Conservation (phyloP, 2,797 vertebrate species). For the Triplophysa yarkandensis region DNA sequence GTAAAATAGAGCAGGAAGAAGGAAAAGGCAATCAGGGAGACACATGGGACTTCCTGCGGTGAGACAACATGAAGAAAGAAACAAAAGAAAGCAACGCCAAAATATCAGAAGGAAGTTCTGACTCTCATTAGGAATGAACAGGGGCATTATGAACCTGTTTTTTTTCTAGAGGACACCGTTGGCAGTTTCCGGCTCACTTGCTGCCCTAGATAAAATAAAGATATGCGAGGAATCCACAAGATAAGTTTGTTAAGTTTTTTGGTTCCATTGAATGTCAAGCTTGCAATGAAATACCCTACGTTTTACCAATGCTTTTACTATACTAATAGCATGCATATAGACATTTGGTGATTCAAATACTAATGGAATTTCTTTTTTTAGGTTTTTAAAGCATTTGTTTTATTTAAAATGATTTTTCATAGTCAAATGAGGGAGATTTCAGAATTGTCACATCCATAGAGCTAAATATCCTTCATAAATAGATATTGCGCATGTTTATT, state of each 20-base stretch:
- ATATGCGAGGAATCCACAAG: neutral
- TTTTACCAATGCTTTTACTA: too few species aligned
- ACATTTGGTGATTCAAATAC: too few species aligned
- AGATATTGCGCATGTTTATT: too few species aligned
- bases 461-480: too few species aligned
- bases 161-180: neutral
- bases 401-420: too few species aligned
- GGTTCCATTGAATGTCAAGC: too few species aligned
- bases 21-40: slow-evolving; percentile 9
- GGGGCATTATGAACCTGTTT: neutral
- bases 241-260: neutral
- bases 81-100: slow-evolving; percentile 1
- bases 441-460: too few species aligned
- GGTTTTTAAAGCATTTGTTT: too few species aligned
- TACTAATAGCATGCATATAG: too few species aligned
- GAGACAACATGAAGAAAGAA: slow-evolving; percentile 11
- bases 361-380: too few species aligned
- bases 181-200: neutral
- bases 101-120: neutral
- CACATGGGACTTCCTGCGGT: neutral
- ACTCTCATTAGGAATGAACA: neutral
- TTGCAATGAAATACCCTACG: neutral
- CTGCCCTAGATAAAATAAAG: neutral
- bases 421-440: too few species aligned
- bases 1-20: neutral